A percentile compares a stretch with the other conserved stretches of the same genome.
Evolutionary conservation across 2,888 invertebrate genomes (phyloP).

Genomic region (Chrysina gloriosa): DNA sequence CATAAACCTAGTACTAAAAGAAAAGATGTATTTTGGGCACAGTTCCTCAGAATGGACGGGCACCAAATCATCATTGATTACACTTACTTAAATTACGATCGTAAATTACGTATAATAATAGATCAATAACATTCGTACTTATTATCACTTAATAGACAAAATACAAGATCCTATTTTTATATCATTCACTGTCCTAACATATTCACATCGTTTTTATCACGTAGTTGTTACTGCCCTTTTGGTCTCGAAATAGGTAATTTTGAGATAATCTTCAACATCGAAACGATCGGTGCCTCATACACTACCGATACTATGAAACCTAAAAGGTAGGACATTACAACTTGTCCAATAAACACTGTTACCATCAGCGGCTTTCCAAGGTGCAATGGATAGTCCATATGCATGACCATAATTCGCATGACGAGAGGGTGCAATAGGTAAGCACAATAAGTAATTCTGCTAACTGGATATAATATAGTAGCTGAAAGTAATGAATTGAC

Average conservation of each 20-base stretch:
- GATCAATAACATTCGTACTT: too few species aligned
- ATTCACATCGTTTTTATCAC: constrained; percentile 21
- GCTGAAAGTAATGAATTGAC: constrained; percentile 79
- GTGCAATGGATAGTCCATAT: constrained; percentile 85
- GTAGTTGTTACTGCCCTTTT: too few species aligned
- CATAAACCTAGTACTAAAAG: too few species aligned
- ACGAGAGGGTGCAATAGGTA: constrained; percentile 88
- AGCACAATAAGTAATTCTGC: constrained; percentile 87
- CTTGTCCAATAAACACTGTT: constrained; percentile 83
- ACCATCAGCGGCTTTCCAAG: constrained; percentile 82
- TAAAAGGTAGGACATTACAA: constrained; percentile 81
- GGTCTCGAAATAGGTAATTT: constrained; percentile 51
- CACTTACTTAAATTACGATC: too few species aligned
- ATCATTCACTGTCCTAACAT: too few species aligned
- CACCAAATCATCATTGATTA: too few species aligned
- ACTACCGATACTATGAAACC: constrained; percentile 84
- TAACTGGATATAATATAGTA: constrained; percentile 84
- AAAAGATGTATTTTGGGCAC: too few species aligned
- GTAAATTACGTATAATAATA: too few species aligned
- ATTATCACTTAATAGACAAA: too few species aligned
- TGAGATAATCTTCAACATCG: constrained; percentile 75
- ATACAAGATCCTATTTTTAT: too few species aligned
- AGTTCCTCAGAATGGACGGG: too few species aligned
- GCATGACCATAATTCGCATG: constrained; percentile 83
- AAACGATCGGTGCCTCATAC: constrained; percentile 87